Percentiles rank a stretch among this genome's conserved stretches.
Conservation (phyloP, 2,888 invertebrate genomes). For the Priocnemis perturbator region DNA sequence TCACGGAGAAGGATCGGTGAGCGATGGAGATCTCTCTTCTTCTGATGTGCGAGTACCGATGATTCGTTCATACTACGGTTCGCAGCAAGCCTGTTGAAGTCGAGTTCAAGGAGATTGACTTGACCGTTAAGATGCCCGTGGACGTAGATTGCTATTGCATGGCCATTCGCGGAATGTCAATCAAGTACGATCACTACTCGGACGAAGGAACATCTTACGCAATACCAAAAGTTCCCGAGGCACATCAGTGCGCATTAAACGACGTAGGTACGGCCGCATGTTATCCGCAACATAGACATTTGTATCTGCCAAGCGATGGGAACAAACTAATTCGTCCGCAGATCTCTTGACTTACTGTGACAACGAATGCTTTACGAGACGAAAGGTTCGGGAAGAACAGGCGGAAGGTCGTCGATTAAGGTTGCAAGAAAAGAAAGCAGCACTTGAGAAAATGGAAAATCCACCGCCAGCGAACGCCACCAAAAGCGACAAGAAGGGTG, state of each 20-base stretch:
- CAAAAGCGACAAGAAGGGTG: constrained; percentile 42
- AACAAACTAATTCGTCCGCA: constrained; percentile 54
- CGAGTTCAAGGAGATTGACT: constrained; percentile 77
- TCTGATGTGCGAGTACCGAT: not conserved
- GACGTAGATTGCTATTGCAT: constrained; percentile 78
- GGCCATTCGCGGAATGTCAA: constrained; percentile 78
- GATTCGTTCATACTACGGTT: not conserved
- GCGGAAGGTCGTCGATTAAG: constrained; percentile 74
- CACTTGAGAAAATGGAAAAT: constrained; percentile 73
- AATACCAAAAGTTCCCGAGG: constrained; percentile 70
- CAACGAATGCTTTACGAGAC: constrained; percentile 73
- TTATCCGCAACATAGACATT: not conserved
- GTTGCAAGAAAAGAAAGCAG: constrained; percentile 74
- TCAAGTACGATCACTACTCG: constrained; percentile 80
- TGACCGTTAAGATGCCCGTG: constrained; percentile 77
- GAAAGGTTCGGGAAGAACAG: constrained; percentile 75
- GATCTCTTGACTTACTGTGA: constrained; percentile 77
- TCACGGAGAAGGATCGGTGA: constrained; percentile 66
- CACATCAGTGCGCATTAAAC: constrained; percentile 47
- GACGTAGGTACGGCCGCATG: constrained; percentile 20
- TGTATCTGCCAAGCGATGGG: too few relatives aligned
- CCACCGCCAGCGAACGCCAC: constrained; percentile 61
- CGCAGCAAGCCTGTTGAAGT: constrained; percentile 77
- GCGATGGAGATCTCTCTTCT: not conserved
- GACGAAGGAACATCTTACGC: constrained; percentile 72